Percentiles rank a stretch among this genome's conserved stretches.
These are phyloP conservation scores for Diadema setosum DNA, from an alignment of 35 echinoderm and acorn worm genomes.

Conservation along the genomic window DNA sequence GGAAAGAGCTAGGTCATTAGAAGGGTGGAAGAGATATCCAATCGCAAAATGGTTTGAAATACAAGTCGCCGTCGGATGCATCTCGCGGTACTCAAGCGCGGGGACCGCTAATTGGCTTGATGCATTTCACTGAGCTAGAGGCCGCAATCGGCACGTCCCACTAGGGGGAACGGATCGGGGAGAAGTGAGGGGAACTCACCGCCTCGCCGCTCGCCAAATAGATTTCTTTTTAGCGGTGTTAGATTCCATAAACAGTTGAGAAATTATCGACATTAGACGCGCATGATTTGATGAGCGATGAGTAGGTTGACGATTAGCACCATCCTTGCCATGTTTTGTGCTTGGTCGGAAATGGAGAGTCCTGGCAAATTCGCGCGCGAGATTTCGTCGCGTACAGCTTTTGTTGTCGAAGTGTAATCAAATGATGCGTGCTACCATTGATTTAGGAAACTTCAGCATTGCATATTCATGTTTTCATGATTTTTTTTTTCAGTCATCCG, in stretches of 20 bases:
- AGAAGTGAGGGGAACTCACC: not conserved
- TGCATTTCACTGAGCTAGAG: not conserved
- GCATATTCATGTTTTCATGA: no score
- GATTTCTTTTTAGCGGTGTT: constrained; percentile 16
- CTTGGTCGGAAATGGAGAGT: no score
- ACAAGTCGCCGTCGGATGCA: not conserved
- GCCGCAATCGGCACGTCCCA: not conserved
- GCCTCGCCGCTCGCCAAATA: not conserved
- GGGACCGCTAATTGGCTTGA: not conserved
- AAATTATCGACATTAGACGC: constrained; percentile 18
- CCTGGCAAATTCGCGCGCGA: no score
- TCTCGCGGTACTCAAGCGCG: not conserved
- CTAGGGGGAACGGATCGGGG: not conserved
- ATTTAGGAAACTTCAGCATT: no score
- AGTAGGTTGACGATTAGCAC: not conserved
- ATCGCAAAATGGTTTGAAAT: constrained; percentile 16
- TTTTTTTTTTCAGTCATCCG: no score
- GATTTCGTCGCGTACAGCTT: no score
- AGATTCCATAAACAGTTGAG: constrained; percentile 18
- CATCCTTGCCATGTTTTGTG: not conserved
- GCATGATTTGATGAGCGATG: not conserved
- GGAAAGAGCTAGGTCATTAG: not conserved
- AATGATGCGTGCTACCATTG: no score
- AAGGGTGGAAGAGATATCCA: constrained; percentile 3
- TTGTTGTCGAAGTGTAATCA: no score